Base-by-base conservation (phyloP, 2,888 invertebrate genomes). In the Julus scanicus region DNA sequence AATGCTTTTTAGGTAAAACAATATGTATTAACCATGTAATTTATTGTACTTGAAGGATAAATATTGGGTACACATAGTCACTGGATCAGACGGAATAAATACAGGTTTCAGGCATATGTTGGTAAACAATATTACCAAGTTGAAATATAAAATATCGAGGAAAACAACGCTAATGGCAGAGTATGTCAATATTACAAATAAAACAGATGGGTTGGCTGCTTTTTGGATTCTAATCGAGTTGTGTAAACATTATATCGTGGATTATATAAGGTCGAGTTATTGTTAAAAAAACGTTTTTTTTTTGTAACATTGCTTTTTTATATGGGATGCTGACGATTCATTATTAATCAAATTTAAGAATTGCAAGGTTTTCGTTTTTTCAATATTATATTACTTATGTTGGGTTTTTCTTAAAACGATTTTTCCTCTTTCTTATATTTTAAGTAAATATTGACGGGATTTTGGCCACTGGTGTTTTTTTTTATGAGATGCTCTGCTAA, bases 1-100 rank as follows among this genome's bases (percentile, higher is more conserved):
- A 80, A 80, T 80, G 80, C 80, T 37, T 80, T 80, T 80, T 80
- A 9, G 80, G 20, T 80, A 80, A 80, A 80, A 80, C 80, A 80
- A 80, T 80, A 80, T 80, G 80, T 80, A 37, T 37, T 80, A 71
- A 37, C 80, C 80, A 13, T 80, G 37, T 80, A 80, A 37, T 80
- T 80, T 80, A 80, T 80, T 37, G 37, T 80, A 80, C 80, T 80
- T 80, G 37, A 37, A 20, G 80, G 80, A 8, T 80, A 80, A 80
- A 80, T 80, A 80, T 80, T 80, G 80, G 80, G 6, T 17, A 37
- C 80, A 80, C 8, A 80, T 11, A 13, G 29, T 37, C 80, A 9
- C 37, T 80, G 11, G 80, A 80, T 80, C 13, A 29, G 37, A 29
- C 37, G 29, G 1, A 13, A 80, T 80, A 80, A 80, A 80, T 80